Evolutionary conservation across 2,888 invertebrate genomes (phyloP).

Genomic region (Leucophenga maculata): DNA sequence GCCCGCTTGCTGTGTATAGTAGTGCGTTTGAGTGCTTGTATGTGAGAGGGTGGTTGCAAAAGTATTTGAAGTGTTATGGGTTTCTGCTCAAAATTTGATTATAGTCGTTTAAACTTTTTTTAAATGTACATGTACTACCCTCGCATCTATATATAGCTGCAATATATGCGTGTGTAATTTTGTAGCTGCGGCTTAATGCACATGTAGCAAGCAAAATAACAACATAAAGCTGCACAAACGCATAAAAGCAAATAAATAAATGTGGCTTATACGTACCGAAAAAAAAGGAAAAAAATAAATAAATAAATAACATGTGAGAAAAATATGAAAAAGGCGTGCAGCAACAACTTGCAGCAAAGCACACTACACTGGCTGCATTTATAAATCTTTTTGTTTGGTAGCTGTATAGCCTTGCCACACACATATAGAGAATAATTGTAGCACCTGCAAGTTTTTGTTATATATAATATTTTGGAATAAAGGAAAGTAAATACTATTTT

Average conservation of each 20-base stretch:
- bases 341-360: too few relatives aligned
- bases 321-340: slow-evolving; percentile 3
- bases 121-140: too few relatives aligned
- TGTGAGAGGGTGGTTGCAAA: too few relatives aligned
- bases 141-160: slow-evolving; percentile 18
- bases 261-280: background rate
- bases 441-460: slow-evolving; percentile 34
- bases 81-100: too few relatives aligned
- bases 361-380: too few relatives aligned
- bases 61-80: too few relatives aligned
- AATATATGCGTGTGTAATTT: slow-evolving; percentile 20
- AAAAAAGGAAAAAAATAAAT: background rate
- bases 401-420: slow-evolving; percentile 29
- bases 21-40: slow-evolving; percentile 18
- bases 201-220: slow-evolving; percentile 49
- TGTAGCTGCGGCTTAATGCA: slow-evolving; percentile 50
- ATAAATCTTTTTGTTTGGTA: background rate
- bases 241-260: slow-evolving; percentile 25
- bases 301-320: background rate
- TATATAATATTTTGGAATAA: background rate
- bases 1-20: slow-evolving; percentile 30
- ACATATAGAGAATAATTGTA: slow-evolving; percentile 22
- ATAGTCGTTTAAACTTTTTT: too few relatives aligned
- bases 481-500: too few relatives aligned
- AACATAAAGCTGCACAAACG: slow-evolving; percentile 33